phyloP scores from a whole-genome alignment of 2,888 invertebrate genomes.

The Amphipoea oculea region DNA sequence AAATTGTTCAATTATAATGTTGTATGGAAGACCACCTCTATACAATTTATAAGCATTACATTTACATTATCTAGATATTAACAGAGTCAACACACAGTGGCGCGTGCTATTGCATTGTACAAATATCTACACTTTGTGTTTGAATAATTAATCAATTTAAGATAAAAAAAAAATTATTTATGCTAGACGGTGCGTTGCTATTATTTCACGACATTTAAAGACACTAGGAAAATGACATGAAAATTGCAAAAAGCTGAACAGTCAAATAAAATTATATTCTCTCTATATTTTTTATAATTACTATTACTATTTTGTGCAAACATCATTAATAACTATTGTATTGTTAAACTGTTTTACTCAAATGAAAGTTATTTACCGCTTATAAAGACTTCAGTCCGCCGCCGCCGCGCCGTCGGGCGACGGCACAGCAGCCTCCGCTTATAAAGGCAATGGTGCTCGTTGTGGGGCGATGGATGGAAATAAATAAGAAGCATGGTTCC shows the following conservation, averaged over 20 bases:
- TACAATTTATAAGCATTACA: slow-evolving; percentile 44
- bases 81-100: slow-evolving; percentile 74
- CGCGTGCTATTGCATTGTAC: slow-evolving; percentile 84
- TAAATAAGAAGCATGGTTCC: background rate
- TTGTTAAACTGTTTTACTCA: background rate
- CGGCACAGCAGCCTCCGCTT: background rate
- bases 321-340: too few relatives aligned
- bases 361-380: background rate
- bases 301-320: background rate
- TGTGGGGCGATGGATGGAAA: background rate
- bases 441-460: background rate
- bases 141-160: slow-evolving; percentile 65
- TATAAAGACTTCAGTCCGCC: background rate
- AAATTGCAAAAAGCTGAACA: background rate
- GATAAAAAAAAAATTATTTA: slow-evolving; percentile 46
- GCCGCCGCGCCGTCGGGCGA: slow-evolving; percentile 14
- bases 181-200: background rate
- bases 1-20: background rate
- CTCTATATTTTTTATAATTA: background rate
- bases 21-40: slow-evolving; percentile 47
- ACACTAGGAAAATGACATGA: background rate
- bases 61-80: slow-evolving; percentile 66
- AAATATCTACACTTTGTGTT: slow-evolving; percentile 77
- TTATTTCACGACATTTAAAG: background rate
- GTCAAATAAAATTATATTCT: background rate